Evolutionary conservation across 2,113 vertebrate genomes (phyloP), one percentile per base, ranked within the genome.

Genomic region (Trichechus manatus): DNA sequence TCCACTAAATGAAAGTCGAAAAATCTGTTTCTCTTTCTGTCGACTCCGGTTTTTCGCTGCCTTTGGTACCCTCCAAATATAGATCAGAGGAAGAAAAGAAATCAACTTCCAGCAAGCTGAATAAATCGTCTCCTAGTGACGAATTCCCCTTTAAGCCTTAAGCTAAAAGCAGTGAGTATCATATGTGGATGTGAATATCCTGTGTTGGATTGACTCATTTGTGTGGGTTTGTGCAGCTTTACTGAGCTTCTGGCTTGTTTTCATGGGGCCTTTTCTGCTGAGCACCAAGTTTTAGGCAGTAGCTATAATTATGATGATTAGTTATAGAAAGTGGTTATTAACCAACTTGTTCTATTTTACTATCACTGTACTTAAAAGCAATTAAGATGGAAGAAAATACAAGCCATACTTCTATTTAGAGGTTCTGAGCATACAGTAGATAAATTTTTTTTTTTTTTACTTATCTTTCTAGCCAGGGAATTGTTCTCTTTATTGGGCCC

Each of bases 291-390:
- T 80, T 80, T 91, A 90, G 56, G 78, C 33, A 47, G 36, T 81
- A 77, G n/a, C 39, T 87, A 14, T 86, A 92, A 92, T 94, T 77
- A 92, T 42, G 61, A 87, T 72, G 59, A 93, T 92, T 85, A 80
- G 25, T 63, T 95, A 61, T 33, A 89, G 79, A 89, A 92, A 85
- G 56, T 42, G 64, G 79, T 83, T 92, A 87, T 85, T 94, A 92
- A 66, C 72, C 74, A 59, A 95, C 79, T 59, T 94, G 63, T 85
- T 89, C 81, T 84, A 84, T 85, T 94, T 89, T 92, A 53, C 79
- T 68, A 75, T 72, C 64, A 68, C 80, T 93, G 82, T 79, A 56
- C 42, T 92, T 89, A 77, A 82, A 86, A 89, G 59, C 66, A 85
- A 94, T 70, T 94, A 75, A 70, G 61, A 39, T 27, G 23, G 75